Evolutionary conservation across 1,140 invertebrate genomes (phyloP), one percentile per base, ranked within the genome.

Genomic region (Patella vulgata): DNA sequence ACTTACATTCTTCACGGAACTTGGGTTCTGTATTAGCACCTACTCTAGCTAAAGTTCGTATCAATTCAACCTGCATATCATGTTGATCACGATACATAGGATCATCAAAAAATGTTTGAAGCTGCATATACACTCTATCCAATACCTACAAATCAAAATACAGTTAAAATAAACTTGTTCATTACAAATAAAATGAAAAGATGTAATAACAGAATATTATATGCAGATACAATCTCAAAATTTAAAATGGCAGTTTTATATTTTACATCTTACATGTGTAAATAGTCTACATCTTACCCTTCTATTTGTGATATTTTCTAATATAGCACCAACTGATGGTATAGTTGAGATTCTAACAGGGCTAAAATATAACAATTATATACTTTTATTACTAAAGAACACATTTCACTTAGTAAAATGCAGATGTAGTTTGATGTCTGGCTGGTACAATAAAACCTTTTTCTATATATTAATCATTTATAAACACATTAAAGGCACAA

Each of bases 61-160:
- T 82, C 6, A 87, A 61, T 69, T 85, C 84, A 17, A 86, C 61
- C 28, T 82, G 79, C 17, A 87, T 70, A 8, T 70, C 54, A 63
- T 83, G 81, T 48, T 85, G 79, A 40, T 87, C 86, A 46, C 81
- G 73, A 43, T 86, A 85, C 6, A 81, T 59, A 4, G 84, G 80
- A 66, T 90, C 89, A 68, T 86, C 85, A 44, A 89, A 77, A 42
- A 91, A 89, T 3, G 86, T 88, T 80, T 91, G 89, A n/a, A 92
- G 78, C 71, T 91, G 90, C 78, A 91, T 86, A 70, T 89, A 89
- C 33, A 88, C 88, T 82, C 91, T 90, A 70, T 91, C 90, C 53
- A 89, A 85, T 21, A 90, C 87, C 85, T 91, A 82, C 11, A 70
- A 65, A 36, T 31, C 43, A 42, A 46, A 39, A 27, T 47, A 27